Percentiles rank a stretch among this genome's conserved stretches.
phyloP scores from a whole-genome alignment of 2,797 vertebrate species.

The Columba guinea region DNA sequence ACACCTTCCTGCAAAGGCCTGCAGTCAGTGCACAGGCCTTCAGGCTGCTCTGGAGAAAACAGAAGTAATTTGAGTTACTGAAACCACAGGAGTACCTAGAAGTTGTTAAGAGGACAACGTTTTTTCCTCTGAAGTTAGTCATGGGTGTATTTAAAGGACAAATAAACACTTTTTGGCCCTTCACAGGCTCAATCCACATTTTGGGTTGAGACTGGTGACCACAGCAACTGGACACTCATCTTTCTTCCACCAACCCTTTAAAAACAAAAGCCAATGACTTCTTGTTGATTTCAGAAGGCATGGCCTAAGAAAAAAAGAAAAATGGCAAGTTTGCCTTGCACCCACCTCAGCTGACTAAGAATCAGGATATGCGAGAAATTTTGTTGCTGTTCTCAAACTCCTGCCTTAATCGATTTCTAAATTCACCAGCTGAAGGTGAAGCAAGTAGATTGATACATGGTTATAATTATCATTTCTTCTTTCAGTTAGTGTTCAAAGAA shows the following conservation, averaged over 20 bases:
- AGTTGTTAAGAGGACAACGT: neutral
- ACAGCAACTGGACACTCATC: neutral
- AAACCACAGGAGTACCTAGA: neutral
- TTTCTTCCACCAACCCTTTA: neutral
- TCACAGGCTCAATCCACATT: neutral
- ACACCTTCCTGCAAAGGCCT: neutral
- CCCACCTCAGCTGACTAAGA: neutral
- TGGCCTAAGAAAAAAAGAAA: neutral
- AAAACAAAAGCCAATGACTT: neutral
- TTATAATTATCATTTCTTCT: neutral
- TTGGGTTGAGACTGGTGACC: neutral
- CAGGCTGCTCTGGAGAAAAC: neutral
- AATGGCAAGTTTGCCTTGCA: neutral
- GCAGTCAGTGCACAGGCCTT: neutral
- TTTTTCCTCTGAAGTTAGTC: neutral
- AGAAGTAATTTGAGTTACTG: accelerated
- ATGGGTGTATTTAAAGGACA: neutral
- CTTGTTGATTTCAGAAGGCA: neutral
- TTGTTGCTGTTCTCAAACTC: neutral
- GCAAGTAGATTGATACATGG: neutral
- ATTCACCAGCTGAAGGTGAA: neutral
- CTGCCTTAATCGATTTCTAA: neutral
- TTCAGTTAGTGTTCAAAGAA: neutral
- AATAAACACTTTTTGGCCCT: neutral
- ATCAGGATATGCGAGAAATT: neutral